Conservation (phyloP, 2,113 vertebrate species). For the Sisor rabdophorus region DNA sequence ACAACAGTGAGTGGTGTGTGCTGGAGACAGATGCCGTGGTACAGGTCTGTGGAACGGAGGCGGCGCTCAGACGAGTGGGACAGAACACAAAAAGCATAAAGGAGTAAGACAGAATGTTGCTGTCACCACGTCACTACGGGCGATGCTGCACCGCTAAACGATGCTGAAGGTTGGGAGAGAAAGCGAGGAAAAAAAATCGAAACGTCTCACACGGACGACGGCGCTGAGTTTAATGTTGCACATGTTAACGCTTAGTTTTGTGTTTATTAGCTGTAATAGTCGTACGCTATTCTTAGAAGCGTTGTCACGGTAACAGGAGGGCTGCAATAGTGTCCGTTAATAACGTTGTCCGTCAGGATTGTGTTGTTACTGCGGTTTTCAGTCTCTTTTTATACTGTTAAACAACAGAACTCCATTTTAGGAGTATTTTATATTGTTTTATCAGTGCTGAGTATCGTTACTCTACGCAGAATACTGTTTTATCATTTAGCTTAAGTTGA, state of each 20-base stretch:
- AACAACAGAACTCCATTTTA: not conserved
- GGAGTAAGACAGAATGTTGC: not conserved
- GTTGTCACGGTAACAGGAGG: not conserved
- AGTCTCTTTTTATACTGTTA: not conserved
- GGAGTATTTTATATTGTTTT: too few relatives aligned
- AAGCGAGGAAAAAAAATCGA: conserved; percentile 3
- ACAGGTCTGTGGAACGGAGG: not conserved
- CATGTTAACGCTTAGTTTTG: not conserved
- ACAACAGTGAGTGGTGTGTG: conserved; percentile 9
- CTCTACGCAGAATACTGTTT: too few relatives aligned
- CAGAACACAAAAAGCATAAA: conserved; percentile 19
- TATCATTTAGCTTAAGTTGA: too few relatives aligned
- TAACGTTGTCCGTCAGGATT: not conserved
- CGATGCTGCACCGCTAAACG: not conserved
- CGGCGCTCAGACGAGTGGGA: conserved; percentile 18
- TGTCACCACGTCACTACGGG: not conserved
- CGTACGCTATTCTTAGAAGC: not conserved
- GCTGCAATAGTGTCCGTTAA: not conserved
- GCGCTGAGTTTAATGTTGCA: not conserved
- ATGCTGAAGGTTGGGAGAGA: conserved; percentile 6
- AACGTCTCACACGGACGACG: not conserved
- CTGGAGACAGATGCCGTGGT: not conserved
- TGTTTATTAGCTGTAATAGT: not conserved
- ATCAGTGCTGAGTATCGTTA: too few relatives aligned
- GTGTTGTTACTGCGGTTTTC: not conserved